Percentiles rank a stretch among this genome's conserved stretches.
phyloP scores from a whole-genome alignment of 2,113 vertebrate genomes.

The Machaerirhynchus nigripectus region DNA sequence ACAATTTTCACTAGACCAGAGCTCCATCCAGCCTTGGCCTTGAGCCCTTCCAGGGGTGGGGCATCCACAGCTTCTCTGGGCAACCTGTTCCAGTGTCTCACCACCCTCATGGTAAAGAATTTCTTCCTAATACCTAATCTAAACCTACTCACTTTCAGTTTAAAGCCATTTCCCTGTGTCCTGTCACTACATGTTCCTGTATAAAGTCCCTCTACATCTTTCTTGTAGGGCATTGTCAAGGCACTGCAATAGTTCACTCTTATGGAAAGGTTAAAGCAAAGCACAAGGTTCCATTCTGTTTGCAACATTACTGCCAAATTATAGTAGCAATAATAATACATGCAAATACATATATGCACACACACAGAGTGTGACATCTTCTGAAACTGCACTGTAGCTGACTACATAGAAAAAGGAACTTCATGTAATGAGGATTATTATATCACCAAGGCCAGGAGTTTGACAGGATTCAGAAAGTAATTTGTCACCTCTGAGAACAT shows the following conservation, averaged over 20 bases:
- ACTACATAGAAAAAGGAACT: neutral
- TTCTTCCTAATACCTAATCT: neutral
- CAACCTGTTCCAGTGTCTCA: neutral
- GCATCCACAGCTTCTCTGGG: neutral
- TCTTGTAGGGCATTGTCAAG: neutral
- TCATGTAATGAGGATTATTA: neutral
- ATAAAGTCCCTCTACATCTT: neutral
- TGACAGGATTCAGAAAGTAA: neutral
- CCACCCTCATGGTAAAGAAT: neutral
- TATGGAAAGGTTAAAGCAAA: neutral
- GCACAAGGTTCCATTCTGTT: neutral
- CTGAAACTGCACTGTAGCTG: neutral
- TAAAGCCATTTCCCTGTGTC: neutral
- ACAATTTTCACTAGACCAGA: neutral
- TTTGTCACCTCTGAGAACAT: neutral
- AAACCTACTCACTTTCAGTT: neutral
- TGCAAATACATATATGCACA: neutral
- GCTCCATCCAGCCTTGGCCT: neutral
- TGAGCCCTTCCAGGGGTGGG: neutral
- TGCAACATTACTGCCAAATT: neutral
- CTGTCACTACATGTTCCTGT: neutral
- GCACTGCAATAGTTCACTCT: neutral
- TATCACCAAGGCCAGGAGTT: neutral
- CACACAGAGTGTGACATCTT: neutral
- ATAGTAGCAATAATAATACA: neutral